Conservation (phyloP, 2,113 vertebrate species). For the Acrocephalus kingi region DNA sequence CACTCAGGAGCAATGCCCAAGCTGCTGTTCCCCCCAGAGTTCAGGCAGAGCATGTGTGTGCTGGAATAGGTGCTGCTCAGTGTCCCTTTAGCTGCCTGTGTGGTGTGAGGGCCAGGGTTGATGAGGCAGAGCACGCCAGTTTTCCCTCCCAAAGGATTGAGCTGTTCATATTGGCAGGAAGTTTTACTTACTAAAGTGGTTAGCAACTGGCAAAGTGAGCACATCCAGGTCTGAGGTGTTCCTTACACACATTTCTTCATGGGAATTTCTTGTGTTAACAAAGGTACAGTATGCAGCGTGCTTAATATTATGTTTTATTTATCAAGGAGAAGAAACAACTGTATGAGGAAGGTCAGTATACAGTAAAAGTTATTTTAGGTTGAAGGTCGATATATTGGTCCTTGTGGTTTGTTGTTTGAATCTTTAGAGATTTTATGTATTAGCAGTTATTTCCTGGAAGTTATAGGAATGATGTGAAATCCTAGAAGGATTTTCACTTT, state of each 20-base stretch:
- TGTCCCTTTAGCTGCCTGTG: neutral
- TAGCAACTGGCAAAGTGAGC: conserved; percentile 42
- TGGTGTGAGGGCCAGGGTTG: neutral
- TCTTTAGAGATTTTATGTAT: conserved; percentile 38
- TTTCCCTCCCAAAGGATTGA: conserved; percentile 27
- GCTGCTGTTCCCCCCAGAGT: neutral
- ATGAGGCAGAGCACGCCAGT: neutral
- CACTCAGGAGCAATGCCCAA: neutral
- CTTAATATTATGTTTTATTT: conserved; percentile 33
- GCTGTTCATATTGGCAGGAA: conserved; percentile 56
- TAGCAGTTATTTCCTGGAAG: conserved; percentile 42
- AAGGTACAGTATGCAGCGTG: neutral
- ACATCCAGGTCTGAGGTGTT: conserved; percentile 36
- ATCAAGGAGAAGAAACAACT: conserved; percentile 28
- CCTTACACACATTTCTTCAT: conserved; percentile 19
- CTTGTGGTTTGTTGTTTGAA: conserved; percentile 56
- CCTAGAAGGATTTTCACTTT: conserved; percentile 27
- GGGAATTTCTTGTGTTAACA: conserved; percentile 40
- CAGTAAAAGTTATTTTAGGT: conserved; percentile 43
- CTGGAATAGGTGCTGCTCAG: neutral
- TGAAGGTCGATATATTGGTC: conserved; percentile 10
- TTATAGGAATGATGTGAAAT: conserved; percentile 15
- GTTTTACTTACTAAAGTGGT: conserved; percentile 66
- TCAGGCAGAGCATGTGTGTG: neutral
- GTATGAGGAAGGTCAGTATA: conserved; percentile 20